These are phyloP conservation scores for Spisula subtruncata DNA, from an alignment of 2,888 invertebrate genomes.

Conservation along the genomic window DNA sequence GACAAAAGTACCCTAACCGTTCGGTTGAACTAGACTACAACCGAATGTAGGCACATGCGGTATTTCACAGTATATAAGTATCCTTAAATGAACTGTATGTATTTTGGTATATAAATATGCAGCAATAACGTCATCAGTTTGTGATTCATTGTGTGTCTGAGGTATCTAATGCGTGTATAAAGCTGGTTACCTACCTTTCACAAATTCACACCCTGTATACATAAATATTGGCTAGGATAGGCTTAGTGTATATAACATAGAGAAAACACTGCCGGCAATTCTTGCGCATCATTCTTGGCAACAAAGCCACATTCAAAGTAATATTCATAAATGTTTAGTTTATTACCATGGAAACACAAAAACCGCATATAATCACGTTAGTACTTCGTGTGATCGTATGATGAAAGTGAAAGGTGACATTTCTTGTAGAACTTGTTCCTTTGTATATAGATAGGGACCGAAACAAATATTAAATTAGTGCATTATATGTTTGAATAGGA, in stretches of 20 bases:
- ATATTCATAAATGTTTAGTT: slow-evolving; percentile 7
- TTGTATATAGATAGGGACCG: too few species aligned
- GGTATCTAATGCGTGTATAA: not conserved
- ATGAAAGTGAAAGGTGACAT: not conserved
- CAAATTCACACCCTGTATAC: not conserved
- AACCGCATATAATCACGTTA: not conserved
- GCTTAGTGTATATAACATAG: not conserved
- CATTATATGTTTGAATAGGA: too few species aligned
- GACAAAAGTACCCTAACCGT: too few species aligned
- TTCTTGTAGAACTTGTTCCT: not conserved
- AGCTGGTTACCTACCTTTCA: not conserved
- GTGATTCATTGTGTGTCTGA: not conserved
- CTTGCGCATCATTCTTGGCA: slow-evolving; percentile 6
- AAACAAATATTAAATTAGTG: too few species aligned
- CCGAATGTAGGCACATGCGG: too few species aligned
- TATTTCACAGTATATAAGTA: too few species aligned
- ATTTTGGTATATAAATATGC: not conserved
- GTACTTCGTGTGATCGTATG: not conserved
- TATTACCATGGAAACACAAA: not conserved
- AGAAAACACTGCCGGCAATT: not conserved
- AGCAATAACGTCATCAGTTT: not conserved
- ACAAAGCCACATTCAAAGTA: slow-evolving; percentile 11
- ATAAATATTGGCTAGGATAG: not conserved
- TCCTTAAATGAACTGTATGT: not conserved
- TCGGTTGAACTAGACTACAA: too few species aligned